Evolutionary conservation across 2,797 vertebrate species (phyloP).

Genomic region (Gallinago nigripennis): DNA sequence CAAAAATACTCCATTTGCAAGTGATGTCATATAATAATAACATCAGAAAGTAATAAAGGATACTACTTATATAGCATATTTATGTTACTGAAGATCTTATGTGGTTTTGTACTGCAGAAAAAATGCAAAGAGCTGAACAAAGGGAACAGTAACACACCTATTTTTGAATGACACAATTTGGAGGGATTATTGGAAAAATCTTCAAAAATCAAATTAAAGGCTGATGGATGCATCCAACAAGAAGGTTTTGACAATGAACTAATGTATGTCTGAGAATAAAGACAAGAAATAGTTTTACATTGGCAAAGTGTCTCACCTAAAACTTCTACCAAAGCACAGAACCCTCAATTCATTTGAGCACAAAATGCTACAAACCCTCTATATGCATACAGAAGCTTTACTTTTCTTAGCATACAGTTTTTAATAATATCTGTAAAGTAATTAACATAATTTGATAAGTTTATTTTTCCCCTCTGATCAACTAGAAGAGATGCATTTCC

Average conservation of each 20-base stretch:
- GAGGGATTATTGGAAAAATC: not conserved
- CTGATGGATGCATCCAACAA: not conserved
- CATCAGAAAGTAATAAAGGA: not conserved
- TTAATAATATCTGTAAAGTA: not conserved
- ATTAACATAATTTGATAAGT: not conserved
- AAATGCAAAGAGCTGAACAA: not conserved
- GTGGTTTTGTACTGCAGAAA: not conserved
- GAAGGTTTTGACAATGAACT: not conserved
- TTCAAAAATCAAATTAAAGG: not conserved
- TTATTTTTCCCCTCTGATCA: not conserved
- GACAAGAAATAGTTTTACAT: not conserved
- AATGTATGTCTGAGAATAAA: not conserved
- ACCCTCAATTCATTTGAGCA: not conserved
- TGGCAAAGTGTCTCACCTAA: not conserved
- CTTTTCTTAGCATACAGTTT: not conserved
- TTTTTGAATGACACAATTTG: rapidly evolving
- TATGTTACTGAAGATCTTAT: not conserved
- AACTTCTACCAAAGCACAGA: not conserved
- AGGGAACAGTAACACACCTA: not conserved
- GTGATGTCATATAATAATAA: not conserved
- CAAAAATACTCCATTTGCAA: not conserved
- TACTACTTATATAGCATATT: not conserved
- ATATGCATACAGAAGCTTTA: not conserved
- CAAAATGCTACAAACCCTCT: not conserved
- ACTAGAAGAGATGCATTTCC: not conserved